Evolutionary conservation across 2,797 vertebrate genomes (phyloP).

Genomic region (Danio albolineatus): DNA sequence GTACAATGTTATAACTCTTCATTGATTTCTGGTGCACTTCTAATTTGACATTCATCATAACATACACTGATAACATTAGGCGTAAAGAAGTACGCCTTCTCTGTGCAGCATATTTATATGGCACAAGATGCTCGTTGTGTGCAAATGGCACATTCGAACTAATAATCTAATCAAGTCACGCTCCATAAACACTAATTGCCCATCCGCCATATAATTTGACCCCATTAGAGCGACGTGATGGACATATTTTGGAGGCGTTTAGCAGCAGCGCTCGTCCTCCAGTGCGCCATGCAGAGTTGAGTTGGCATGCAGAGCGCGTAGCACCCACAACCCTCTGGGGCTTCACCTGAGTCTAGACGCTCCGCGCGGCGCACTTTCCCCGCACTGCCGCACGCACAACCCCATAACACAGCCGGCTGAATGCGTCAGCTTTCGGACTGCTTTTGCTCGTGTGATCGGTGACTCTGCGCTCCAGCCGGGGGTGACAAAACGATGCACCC

Average conservation of each 20-base stretch:
- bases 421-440: slow-evolving; percentile 46
- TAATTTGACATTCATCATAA: too few species aligned
- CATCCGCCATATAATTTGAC: slow-evolving; percentile 15
- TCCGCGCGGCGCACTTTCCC: slow-evolving; percentile 40
- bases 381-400: slow-evolving; percentile 31
- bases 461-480: slow-evolving; percentile 72
- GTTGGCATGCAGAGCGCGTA: slow-evolving; percentile 74
- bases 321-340: slow-evolving; percentile 70
- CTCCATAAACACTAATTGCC: slow-evolving; percentile 8
- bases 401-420: not conserved
- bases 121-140: not conserved
- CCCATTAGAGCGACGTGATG: slow-evolving; percentile 2
- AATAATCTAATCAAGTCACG: slow-evolving; percentile 10
- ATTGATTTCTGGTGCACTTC: not conserved
- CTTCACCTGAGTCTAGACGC: slow-evolving; percentile 79
- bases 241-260: slow-evolving; percentile 16
- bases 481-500: slow-evolving; percentile 44
- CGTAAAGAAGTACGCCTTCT: not conserved
- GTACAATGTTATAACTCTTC: not conserved
- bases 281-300: slow-evolving; percentile 62
- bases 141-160: not conserved
- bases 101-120: not conserved
- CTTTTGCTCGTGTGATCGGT: slow-evolving; percentile 69
- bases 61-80: too few species aligned
- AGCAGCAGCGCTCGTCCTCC: not conserved